Conservation (phyloP, 1,140 invertebrate species). For the Phenacoccus solenopsis region DNA sequence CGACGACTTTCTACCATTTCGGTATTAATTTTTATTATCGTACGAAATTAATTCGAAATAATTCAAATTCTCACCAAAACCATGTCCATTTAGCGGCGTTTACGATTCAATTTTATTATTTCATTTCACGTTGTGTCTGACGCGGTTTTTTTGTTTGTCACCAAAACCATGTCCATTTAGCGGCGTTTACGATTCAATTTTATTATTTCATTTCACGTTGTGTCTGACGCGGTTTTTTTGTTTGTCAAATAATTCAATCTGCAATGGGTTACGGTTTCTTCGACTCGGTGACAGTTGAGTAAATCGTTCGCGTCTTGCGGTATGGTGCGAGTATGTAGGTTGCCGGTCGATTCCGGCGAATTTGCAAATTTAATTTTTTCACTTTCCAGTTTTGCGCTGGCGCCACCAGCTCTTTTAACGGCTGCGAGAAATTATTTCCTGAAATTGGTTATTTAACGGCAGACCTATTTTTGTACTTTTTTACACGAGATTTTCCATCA, state of each 20-base stretch:
- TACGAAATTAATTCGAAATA: neutral
- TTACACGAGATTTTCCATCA: neutral
- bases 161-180: neutral
- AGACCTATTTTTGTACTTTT: neutral
- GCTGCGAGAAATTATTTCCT: neutral
- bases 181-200: too few species aligned
- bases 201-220: too few species aligned
- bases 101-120: too few species aligned
- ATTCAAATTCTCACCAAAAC: neutral
- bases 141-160: too few species aligned
- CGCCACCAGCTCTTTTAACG: neutral
- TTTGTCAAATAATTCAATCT: neutral
- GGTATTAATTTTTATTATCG: too few species aligned
- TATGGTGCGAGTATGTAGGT: neutral
- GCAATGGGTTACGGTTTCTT: neutral
- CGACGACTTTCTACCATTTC: too few species aligned
- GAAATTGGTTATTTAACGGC: constrained; percentile 1
- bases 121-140: too few species aligned
- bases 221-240: too few species aligned
- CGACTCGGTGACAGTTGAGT: neutral
- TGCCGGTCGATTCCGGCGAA: neutral
- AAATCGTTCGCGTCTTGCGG: too few species aligned
- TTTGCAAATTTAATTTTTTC: neutral
- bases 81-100: neutral
- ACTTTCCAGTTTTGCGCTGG: neutral